Base-by-base conservation (phyloP, 2,888 invertebrate genomes). In the Antheraea assamensis region DNA sequence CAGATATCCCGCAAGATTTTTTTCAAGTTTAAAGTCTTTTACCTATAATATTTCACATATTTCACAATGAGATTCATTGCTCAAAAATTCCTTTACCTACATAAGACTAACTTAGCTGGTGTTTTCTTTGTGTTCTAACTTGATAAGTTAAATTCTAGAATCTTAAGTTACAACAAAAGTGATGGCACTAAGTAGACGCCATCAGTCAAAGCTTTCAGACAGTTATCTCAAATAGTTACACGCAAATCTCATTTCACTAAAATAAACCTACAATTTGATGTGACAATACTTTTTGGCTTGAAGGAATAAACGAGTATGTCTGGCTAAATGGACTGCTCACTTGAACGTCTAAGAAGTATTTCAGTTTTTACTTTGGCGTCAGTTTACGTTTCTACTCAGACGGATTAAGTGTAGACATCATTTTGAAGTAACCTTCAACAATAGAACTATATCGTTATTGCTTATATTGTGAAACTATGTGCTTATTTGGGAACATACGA, bases 161-260 rank as follows among this genome's bases (percentile, higher is more conserved):
- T 64, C 5, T 15, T 5, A 30, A 64, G 61, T 64, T 64, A 27
- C 27, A 64, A 68, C n/a, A 35, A 68, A 68, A 31, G 10, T 35
- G 68, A 35, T 35, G 2, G 35, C 21, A 17, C 68, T 68, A 68
- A 68, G 31, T 68, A 68, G 68, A 35, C 35, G 19, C 21, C n/a
- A 68, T 68, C 68, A 35, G 68, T 68, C 68, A 68, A 68, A 68
- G 68, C 68, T 68, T n/a, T 68, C 35, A 68, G 68, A 64, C 61
- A 17, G 27, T 64, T 64, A 64, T 64, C 61, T 30, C 61, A 64
- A 64, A 64, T 17, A 30, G 61, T n/a, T n/a, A 68, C 68, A 68
- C 68, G 35, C 35, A 68, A 68, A 68, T 68, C 68, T 35, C 68
- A 35, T 68, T 68, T 35, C 68, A 35, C 68, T 35, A 68, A 68